Conservation (phyloP, 2,797 vertebrate species). For the Zonotrichia albicollis region DNA sequence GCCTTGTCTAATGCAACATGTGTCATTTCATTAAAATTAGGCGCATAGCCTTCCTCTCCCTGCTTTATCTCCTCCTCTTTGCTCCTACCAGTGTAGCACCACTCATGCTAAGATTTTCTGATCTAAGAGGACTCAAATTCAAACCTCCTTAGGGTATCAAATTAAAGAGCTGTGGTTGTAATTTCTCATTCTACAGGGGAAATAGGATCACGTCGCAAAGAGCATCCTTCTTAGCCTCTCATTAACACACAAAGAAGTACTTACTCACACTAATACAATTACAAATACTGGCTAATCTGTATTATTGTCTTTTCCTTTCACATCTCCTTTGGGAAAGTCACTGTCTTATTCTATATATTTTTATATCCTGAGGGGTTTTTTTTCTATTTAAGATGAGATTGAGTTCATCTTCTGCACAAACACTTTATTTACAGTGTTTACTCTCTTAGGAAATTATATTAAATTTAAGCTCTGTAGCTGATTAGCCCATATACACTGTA, state of each 20-base stretch:
- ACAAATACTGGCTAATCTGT: not conserved
- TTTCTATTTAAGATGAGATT: slow-evolving; percentile 13
- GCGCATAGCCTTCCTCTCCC: not conserved
- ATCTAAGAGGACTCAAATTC: not conserved
- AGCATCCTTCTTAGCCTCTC: not conserved
- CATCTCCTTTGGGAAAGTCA: slow-evolving; percentile 14
- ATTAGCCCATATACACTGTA: not conserved
- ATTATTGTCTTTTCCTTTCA: not conserved
- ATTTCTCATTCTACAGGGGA: slow-evolving; percentile 3
- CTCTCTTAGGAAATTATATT: not conserved
- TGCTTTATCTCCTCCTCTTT: not conserved
- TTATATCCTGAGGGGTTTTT: not conserved
- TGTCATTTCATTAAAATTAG: not conserved
- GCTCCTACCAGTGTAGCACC: not conserved
- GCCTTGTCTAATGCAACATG: not conserved
- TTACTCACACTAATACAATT: not conserved
- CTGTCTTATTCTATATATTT: slow-evolving; percentile 1
- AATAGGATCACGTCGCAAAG: not conserved
- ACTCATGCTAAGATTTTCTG: not conserved
- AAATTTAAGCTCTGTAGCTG: not conserved
- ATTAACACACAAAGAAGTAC: not conserved
- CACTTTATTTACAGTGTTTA: not conserved
- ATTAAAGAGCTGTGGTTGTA: not conserved
- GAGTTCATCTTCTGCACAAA: slow-evolving; percentile 20
- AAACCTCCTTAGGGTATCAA: not conserved